A percentile compares a stretch with the other conserved stretches of the same genome.
Conservation (phyloP, 1,140 invertebrate species). For the Mesaphorura yosii region DNA sequence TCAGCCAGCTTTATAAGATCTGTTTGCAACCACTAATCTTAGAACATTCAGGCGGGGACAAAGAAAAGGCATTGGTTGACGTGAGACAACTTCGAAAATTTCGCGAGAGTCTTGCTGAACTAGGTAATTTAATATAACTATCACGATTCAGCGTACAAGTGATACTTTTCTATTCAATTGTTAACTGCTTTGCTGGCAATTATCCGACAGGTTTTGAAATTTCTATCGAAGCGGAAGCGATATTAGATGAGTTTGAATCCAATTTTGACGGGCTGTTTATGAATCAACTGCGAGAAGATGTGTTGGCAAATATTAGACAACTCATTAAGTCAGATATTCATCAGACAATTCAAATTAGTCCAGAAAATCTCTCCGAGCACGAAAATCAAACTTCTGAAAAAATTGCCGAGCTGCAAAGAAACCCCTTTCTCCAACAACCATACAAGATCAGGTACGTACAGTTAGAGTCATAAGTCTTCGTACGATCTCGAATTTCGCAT, state of each 20-base stretch:
- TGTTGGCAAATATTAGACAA: conserved; percentile 53
- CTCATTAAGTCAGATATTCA: conserved; percentile 74
- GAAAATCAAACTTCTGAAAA: conserved; percentile 40
- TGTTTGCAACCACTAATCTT: conserved; percentile 24
- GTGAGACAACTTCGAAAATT: conserved; percentile 1
- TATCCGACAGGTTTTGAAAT: conserved; percentile 8
- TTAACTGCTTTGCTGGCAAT: not conserved
- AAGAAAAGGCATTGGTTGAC: conserved; percentile 14
- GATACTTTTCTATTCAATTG: not conserved
- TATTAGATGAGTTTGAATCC: conserved; percentile 52
- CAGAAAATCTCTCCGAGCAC: conserved; percentile 5
- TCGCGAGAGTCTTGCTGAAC: not conserved
- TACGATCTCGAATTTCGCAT: too few species aligned
- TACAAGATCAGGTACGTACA: conserved; percentile 10
- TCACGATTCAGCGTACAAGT: not conserved
- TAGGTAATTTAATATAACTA: not conserved
- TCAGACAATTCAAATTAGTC: conserved; percentile 48
- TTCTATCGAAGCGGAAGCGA: conserved; percentile 37
- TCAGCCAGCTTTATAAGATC: conserved; percentile 12
- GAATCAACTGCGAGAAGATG: conserved; percentile 60
- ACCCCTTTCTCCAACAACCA: conserved; percentile 31
- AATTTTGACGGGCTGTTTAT: conserved; percentile 68
- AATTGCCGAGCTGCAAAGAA: conserved; percentile 36
- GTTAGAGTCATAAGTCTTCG: too few species aligned
- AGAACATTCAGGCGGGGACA: conserved; percentile 19